phyloP scores from a whole-genome alignment of 2,113 vertebrate species.

The Stigmatopora nigra region DNA sequence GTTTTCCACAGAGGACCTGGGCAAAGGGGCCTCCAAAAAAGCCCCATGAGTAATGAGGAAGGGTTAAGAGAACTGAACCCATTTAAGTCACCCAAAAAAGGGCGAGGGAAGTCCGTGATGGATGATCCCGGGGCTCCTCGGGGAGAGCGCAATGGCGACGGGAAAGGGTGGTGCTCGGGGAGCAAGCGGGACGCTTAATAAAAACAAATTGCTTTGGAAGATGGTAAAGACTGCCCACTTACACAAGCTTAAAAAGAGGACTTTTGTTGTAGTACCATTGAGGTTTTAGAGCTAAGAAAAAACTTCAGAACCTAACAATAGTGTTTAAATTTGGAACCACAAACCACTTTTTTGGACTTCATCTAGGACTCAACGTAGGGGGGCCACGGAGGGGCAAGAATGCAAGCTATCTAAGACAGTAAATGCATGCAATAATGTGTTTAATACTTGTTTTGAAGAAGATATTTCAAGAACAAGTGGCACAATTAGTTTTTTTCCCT shows the following conservation, averaged over 20 bases:
- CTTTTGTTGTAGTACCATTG: background rate
- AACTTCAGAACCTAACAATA: background rate
- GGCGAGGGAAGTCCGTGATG: conserved; percentile 59
- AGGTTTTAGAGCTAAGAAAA: background rate
- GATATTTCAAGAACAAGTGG: no score
- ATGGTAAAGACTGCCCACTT: conserved; percentile 35
- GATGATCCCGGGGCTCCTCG: conserved; percentile 58
- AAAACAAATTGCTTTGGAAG: conserved; percentile 65
- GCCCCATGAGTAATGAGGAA: conserved; percentile 68
- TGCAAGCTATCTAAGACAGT: no score
- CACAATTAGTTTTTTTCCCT: no score
- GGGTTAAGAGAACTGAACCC: conserved; percentile 79
- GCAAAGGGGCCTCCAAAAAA: conserved; percentile 50
- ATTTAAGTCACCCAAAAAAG: conserved; percentile 78
- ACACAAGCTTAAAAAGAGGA: conserved; percentile 7
- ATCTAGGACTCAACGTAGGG: no score
- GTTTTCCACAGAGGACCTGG: conserved; percentile 59
- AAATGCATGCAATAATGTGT: no score
- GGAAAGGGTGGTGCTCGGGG: conserved; percentile 46
- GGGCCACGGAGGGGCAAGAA: no score
- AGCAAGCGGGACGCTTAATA: conserved; percentile 54
- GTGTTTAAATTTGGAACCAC: no score
- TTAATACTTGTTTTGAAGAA: no score
- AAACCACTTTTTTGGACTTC: no score
- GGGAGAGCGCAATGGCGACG: conserved; percentile 45